Evolutionary conservation across 2,797 vertebrate species (phyloP), one percentile per base, ranked within the genome.

Genomic region (Emydoidea blandingii): DNA sequence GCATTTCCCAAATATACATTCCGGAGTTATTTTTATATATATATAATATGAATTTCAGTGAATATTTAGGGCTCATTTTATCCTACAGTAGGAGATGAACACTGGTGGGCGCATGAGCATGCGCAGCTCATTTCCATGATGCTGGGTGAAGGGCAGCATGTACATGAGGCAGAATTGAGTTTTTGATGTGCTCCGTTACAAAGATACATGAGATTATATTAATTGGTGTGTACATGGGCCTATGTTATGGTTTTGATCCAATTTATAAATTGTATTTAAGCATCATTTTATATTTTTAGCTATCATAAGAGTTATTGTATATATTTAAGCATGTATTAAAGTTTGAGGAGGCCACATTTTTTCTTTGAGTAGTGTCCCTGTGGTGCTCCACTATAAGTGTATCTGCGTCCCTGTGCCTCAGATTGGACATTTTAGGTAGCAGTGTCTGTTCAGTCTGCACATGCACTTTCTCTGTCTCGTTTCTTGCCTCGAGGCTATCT

Each of bases 1-100:
- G 62, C 78, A 83, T 88, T 85, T 53, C 78, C 23, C 83, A 21
- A 44, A 34, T 93, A 41, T 74, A 12, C 56, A 52, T 89, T 44
- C 87, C 54, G 83, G 56, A 25, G 6, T 54, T 37, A n/a, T n/a
- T n/a, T n/a, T n/a, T 49, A 41, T 50, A 50, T 50, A 15, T 50
- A 14, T 14, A 50, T 15, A 50, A 50, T 50, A 50, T 49, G 52
- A 47, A 15, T 37, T 44, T 65, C 41, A 21, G 4, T 62, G 31
- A 34, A 16, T 54, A 6, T 6, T 1, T 41, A 2, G 0, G 3
- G 4, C 31, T 62, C 15, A 18, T 62, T 62, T 62, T 62, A 62
- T 62, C 31, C 15, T 62, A 62, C 31, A 34, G 15, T 62, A 34
- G 31, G 31, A 62, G 15, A 62, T 34, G 59, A 15, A 62, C 59